These are phyloP conservation scores for Leptopilina syphax DNA, from an alignment of 2,888 invertebrate genomes.

Conservation along the genomic window DNA sequence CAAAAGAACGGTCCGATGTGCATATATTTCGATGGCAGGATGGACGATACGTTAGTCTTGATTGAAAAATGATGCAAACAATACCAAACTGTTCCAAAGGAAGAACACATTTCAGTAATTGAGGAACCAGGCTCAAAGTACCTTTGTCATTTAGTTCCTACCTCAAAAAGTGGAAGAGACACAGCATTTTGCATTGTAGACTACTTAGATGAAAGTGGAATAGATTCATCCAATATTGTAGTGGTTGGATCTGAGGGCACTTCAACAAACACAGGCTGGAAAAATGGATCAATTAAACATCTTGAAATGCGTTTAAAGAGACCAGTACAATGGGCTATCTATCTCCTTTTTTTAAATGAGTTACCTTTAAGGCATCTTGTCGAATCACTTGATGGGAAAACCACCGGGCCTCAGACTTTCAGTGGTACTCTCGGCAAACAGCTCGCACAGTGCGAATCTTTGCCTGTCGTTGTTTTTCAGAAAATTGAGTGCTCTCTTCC, in stretches of 20 bases:
- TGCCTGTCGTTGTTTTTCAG: conserved; percentile 8
- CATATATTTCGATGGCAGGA: too few relatives aligned
- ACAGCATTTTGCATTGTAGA: conserved; percentile 7
- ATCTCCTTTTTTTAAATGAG: conserved; percentile 10
- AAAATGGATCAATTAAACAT: not conserved
- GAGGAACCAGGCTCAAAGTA: too few relatives aligned
- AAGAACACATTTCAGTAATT: too few relatives aligned
- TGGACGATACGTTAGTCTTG: too few relatives aligned
- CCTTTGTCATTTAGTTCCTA: not conserved
- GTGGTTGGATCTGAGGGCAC: not conserved
- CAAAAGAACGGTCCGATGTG: too few relatives aligned
- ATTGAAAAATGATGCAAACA: too few relatives aligned
- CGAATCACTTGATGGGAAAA: conserved; percentile 1
- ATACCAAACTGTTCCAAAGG: too few relatives aligned
- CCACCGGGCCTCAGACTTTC: conserved; percentile 16
- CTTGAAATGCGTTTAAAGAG: conserved; percentile 5
- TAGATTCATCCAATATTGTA: not conserved
- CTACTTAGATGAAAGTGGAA: not conserved
- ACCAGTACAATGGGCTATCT: conserved; percentile 7
- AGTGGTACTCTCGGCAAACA: conserved; percentile 20
- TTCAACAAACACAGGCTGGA: not conserved
- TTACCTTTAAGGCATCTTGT: conserved; percentile 21
- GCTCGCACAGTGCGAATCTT: not conserved
- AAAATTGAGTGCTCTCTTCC: conserved; percentile 9
- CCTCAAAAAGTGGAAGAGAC: not conserved